Evolutionary conservation across 1,140 invertebrate genomes (phyloP), one percentile per base, ranked within the genome.

Genomic region (Pemphigus obesinymphae): DNA sequence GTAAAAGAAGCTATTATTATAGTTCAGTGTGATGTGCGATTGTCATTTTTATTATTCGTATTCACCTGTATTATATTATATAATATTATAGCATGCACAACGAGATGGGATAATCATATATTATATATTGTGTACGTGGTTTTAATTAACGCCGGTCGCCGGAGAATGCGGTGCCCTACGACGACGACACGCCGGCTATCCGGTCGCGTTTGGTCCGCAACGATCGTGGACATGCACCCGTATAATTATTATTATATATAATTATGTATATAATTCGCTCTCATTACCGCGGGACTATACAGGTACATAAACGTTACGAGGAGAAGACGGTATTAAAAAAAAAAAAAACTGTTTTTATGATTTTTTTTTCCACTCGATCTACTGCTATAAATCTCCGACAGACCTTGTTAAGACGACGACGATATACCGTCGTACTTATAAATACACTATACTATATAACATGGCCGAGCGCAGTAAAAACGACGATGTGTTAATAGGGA

Each of bases 201-300:
- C 37, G 15, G 68, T 20, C 23, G 37, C 37, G 34, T 37, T 34
- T 37, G 63, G 34, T 43, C n/a, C 66, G n/a, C 13, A 13, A 23
- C 13, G n/a, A 26, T 43, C 37, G 34, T 43, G 66, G 20, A 23
- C 66, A 23, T 31, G 17, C 66, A 13, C 66, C 8, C 66, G 66
- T 45, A 34, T 68, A 37, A 66, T 70, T 26, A 70, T 70, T 43
- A 43, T 43, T 70, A 43, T 31, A 61, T 26, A 1, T 34, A 34
- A 63, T 68, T 68, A 68, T 45, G 43, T 53, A n/a, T 70, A 45
- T 70, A 70, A 70, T 70, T 70, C 68, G 40, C 40, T 70, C 40
- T 70, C 15, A 43, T 70, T 45, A 70, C 23, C 7, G 40, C 23
- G 13, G 20, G 31, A 1, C 0, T 17, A 20, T 34, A 66, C 3